Evolutionary conservation across 2,888 invertebrate species (phyloP), one percentile per base, ranked within the genome.

Genomic region (Ectemnius continuus): DNA sequence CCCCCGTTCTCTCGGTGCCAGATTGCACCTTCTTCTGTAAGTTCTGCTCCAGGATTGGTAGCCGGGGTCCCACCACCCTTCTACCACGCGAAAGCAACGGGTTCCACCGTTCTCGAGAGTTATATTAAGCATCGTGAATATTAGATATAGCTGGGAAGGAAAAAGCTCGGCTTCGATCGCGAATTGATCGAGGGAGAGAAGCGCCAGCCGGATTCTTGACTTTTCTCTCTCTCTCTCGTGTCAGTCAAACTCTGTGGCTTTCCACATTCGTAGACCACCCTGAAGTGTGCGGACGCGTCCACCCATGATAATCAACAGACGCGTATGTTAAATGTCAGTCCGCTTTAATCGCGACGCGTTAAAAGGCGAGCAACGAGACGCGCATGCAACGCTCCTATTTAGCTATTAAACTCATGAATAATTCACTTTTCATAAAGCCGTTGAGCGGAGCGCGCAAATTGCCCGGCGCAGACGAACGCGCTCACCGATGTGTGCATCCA

Each of bases 11-110:
- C 61, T n/a, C 52, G 13, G 63, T 48, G 58, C 60, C 65, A 18
- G 13, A 20, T 75, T 70, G 76, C 75, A 78, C 63, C 80, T 82
- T 83, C 75, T 66, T 73, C 61, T 72, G 64, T 76, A 76, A 75
- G 70, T 69, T 76, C 80, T 76, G 75, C 62, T 76, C 78, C 82
- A 80, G 83, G 83, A 83, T 83, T 83, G 83, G 83, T 73, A 84
- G 84, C 56, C 69, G 70, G n/a, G 67, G 73, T 80, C 73, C 84
- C 84, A 80, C 83, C 82, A 80, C 78, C 36, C 77, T 61, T 61
- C 79, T 58, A 61, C 62, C 68, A 36, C 61, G 74, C 70, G 66
- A 78, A 68, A 78, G 70, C 70, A 62, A 72, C 66, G 46, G 72
- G 73, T 82, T 77, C 75, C 74, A 66, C 73, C 71, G 67, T 83